phyloP scores from a whole-genome alignment of 2,797 vertebrate genomes.

The Alcedo atthis region DNA sequence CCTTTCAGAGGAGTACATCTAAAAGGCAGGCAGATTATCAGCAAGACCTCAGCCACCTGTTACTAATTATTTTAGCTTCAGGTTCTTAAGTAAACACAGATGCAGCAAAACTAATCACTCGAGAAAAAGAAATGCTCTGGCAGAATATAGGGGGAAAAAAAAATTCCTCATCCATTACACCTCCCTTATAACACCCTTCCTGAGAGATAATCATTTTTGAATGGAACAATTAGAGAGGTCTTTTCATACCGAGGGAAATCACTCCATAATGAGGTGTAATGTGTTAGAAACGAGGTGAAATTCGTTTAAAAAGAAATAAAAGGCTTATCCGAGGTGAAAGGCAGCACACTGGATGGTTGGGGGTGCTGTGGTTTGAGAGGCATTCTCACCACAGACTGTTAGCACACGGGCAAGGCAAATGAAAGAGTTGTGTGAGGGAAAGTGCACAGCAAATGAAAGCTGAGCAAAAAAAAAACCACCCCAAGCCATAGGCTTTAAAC shows the following conservation, averaged over 20 bases:
- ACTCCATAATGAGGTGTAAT: background rate
- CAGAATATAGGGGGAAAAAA: background rate
- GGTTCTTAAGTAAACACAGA: slow-evolving; percentile 79
- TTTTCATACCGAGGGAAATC: slow-evolving; percentile 10
- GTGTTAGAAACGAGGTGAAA: background rate
- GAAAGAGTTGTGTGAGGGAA: background rate
- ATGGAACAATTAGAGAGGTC: slow-evolving; percentile 32
- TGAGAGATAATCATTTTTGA: slow-evolving; percentile 11
- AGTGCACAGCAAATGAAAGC: background rate
- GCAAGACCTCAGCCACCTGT: slow-evolving; percentile 71
- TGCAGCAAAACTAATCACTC: slow-evolving; percentile 65
- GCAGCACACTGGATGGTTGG: background rate
- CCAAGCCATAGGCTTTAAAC: background rate
- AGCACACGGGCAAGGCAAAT: background rate
- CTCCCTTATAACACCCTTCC: background rate
- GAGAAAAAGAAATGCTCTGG: slow-evolving; percentile 38
- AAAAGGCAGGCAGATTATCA: slow-evolving; percentile 72
- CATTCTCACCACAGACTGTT: background rate
- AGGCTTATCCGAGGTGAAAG: background rate
- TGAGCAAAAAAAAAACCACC: background rate
- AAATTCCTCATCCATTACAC: background rate
- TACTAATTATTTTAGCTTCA: slow-evolving; percentile 77
- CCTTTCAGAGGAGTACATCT: slow-evolving; percentile 39
- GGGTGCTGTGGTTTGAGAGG: background rate
- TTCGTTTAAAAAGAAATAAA: slow-evolving; percentile 17